Conservation (phyloP, 2,797 vertebrate species). For the Acanthis flammea region DNA sequence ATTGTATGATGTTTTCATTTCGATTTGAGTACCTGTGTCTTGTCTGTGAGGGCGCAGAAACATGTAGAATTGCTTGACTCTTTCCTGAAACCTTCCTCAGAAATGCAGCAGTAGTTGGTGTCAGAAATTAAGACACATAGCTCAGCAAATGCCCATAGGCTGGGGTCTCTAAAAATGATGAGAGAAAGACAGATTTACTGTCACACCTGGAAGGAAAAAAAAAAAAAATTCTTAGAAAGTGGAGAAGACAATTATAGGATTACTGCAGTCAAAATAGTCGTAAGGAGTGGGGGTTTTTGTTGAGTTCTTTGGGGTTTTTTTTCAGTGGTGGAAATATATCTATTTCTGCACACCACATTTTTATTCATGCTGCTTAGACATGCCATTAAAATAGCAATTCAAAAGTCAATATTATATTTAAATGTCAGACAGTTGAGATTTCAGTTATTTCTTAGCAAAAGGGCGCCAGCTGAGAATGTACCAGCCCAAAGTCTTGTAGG, state of each 20-base stretch:
- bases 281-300: background rate
- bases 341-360: background rate
- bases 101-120: background rate
- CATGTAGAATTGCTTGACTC: background rate
- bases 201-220: background rate
- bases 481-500: background rate
- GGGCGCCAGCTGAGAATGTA: background rate
- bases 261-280: background rate
- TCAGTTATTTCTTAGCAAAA: background rate
- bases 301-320: background rate
- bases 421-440: background rate
- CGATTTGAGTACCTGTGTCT: rapidly evolving
- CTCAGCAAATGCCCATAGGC: background rate
- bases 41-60: background rate
- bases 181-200: background rate
- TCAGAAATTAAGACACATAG: background rate
- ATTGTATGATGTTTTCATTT: background rate
- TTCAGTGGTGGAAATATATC: background rate
- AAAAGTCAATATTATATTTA: constrained; percentile 25
- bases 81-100: background rate
- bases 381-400: background rate
- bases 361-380: background rate
- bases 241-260: background rate
- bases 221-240: background rate
- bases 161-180: background rate